Base-by-base conservation (phyloP, 2,888 invertebrate genomes). In the Caenorhabditis sinica region DNA sequence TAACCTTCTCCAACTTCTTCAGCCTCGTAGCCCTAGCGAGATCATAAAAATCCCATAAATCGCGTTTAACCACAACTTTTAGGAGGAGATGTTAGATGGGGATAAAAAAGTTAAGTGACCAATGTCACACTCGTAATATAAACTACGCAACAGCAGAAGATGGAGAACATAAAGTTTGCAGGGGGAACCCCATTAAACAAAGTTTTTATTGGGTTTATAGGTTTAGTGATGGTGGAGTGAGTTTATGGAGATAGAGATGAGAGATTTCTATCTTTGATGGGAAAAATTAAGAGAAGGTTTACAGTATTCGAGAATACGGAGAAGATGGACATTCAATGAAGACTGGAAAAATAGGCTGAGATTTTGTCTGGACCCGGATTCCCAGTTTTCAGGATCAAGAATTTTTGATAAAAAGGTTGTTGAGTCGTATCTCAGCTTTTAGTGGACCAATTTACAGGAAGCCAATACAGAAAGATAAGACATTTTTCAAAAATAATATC, bases 11-110 rank as follows among this genome's bases (percentile, higher is more conserved):
- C 49, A 43, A 23, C 73, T 77, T 43, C n/a, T 3, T n/a, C 61
- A 45, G 43, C 40, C 30, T 65, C 63, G 30, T 23, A 11, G 13
- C 11, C 13, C 40, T 40, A 40, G 40, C 40, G 23, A 84, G 86
- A 86, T 84, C 87, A 87, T 87, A 86, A 87, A 87, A 87, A 73
- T 75, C 85, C 63, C 84, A 87, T 87, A 87, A 87, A 87, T 87
- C 69, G 77, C 66, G 65, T 82, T 61, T 75, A 82, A 82, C 75
- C 75, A 71, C 75, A 82, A 82, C 71, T 82, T 63, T 40, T 74
- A 13, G 13, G 20, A 20, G 65, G 11, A 63, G 63, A 43, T n/a
- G 15, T 8, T 13, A 2, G 20, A 9, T 9, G 30, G 9, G 20
- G 9, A 13, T 25, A 40, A 40, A 56, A 33, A 69, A 56, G 33